Evolutionary conservation across 2,797 vertebrate genomes (phyloP).

Genomic region (Anguilla megastoma): DNA sequence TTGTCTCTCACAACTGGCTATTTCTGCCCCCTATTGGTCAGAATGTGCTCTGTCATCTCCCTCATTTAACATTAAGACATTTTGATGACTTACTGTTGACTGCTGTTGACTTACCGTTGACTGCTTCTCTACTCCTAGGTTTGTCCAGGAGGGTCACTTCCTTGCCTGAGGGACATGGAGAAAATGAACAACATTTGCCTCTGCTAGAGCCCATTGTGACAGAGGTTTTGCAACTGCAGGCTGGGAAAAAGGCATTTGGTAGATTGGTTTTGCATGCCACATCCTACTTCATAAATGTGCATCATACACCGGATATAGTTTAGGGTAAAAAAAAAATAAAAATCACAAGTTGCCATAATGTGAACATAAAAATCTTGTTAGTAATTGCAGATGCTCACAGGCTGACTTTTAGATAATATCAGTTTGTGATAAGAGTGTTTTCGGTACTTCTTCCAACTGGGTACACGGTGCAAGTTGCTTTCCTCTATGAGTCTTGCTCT

Average conservation of each 20-base stretch:
- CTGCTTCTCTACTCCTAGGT: not conserved
- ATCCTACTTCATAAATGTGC: not conserved
- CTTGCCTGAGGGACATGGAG: not conserved
- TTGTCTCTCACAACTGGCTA: not conserved
- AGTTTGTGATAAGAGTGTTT: not conserved
- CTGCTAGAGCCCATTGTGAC: not conserved
- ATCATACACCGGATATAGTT: not conserved
- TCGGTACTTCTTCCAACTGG: not conserved
- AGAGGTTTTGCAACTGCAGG: not conserved
- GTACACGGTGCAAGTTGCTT: constrained; percentile 10
- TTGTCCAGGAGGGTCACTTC: not conserved
- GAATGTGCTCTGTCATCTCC: not conserved
- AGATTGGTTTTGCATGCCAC: not conserved
- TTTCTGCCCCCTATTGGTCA: not conserved
- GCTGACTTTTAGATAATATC: not conserved
- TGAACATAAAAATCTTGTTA: not conserved
- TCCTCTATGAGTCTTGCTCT: not conserved
- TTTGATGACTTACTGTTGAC: not conserved
- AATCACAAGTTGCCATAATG: not conserved
- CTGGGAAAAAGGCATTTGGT: not conserved
- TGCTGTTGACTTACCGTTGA: not conserved
- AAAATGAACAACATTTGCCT: not conserved
- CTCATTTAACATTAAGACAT: not conserved
- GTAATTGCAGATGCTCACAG: not conserved
- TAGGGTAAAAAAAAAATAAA: not conserved